phyloP scores from a whole-genome alignment of 2,888 invertebrate species.

The Spilosoma lubricipeda region DNA sequence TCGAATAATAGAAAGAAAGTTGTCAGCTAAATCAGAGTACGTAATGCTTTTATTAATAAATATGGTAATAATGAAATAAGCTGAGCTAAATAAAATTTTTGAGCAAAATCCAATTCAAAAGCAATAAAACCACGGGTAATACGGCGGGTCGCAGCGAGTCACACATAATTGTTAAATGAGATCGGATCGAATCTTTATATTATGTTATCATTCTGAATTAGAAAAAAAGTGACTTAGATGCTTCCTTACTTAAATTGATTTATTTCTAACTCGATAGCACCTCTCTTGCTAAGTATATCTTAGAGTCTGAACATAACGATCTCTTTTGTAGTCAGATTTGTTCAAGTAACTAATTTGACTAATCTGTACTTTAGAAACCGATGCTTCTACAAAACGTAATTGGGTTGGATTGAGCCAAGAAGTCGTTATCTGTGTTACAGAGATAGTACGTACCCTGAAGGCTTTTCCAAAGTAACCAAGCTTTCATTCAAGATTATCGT shows the following conservation, averaged over 20 bases:
- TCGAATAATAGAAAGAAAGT: too few species aligned
- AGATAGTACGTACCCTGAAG: constrained; percentile 17
- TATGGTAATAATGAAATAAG: too few species aligned
- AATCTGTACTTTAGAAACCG: constrained; percentile 24
- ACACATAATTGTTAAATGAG: neutral
- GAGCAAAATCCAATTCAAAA: too few species aligned
- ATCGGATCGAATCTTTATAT: neutral
- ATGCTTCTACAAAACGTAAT: constrained; percentile 34
- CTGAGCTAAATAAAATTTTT: too few species aligned
- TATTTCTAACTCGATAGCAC: neutral
- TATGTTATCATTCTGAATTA: too few species aligned
- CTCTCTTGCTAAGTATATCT: neutral
- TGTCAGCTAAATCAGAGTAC: too few species aligned
- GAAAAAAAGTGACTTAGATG: neutral
- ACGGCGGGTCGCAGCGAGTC: too few species aligned
- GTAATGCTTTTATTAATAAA: too few species aligned
- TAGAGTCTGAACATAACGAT: neutral
- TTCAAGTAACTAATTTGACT: constrained; percentile 17
- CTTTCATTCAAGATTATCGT: constrained; percentile 35
- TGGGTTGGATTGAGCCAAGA: constrained; percentile 22
- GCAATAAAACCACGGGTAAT: too few species aligned
- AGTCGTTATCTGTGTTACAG: constrained; percentile 31
- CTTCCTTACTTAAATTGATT: neutral
- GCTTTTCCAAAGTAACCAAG: constrained; percentile 26
- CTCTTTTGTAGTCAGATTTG: constrained; percentile 13